Percentiles rank a stretch among this genome's conserved stretches.
These are phyloP conservation scores for Polyploca ridens DNA, from an alignment of 2,888 invertebrate species.

Conservation along the genomic window DNA sequence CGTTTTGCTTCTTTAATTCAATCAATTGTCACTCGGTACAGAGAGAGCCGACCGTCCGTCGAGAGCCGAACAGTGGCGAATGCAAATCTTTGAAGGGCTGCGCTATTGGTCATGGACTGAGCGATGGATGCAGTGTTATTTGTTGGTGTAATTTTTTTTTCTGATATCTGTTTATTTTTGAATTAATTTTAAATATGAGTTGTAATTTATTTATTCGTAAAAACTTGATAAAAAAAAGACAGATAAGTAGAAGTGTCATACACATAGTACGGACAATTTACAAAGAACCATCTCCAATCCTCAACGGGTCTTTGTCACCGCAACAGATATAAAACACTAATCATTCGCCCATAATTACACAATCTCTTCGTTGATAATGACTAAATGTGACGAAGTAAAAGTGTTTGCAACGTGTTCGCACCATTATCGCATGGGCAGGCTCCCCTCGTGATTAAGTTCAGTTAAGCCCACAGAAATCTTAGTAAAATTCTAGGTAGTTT, in stretches of 20 bases:
- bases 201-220: no score
- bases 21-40: conserved; percentile 50
- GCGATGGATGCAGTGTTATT: background rate
- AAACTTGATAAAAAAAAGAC: no score
- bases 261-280: background rate
- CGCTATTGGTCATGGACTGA: conserved; percentile 14
- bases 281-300: background rate
- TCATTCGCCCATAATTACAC: conserved; percentile 8
- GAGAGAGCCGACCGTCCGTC: conserved; percentile 20
- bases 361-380: conserved; percentile 32
- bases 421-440: conserved; percentile 59
- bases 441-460: conserved; percentile 66
- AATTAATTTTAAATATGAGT: background rate
- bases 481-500: no score
- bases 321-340: conserved; percentile 30
- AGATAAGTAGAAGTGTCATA: background rate
- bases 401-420: conserved; percentile 69
- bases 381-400: conserved; percentile 61
- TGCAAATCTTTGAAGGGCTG: conserved; percentile 23
- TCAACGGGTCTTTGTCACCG: conserved; percentile 15
- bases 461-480: conserved; percentile 30
- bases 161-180: background rate
- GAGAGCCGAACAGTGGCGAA: conserved; percentile 18
- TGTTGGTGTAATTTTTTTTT: background rate
- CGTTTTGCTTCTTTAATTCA: conserved; percentile 53